Evolutionary conservation across 2,888 invertebrate species (phyloP), one percentile per base, ranked within the genome.

Genomic region (Cheilosia pagana): DNA sequence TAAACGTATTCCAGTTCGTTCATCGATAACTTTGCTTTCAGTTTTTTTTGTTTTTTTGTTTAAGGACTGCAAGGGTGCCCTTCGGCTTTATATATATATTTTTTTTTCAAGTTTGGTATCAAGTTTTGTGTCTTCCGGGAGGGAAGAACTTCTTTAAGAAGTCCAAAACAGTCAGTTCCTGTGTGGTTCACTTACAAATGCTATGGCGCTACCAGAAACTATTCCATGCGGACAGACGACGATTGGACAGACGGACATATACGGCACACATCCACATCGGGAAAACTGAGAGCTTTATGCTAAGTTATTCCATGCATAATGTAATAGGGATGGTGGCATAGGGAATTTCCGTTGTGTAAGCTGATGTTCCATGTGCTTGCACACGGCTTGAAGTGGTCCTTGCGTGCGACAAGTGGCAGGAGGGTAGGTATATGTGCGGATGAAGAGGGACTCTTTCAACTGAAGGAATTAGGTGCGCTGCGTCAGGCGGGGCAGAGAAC

Each of bases 261-360:
- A 75, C 60, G 1, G 28, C 28, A 60, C 14, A 52, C 35, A 23
- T 60, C 55, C 52, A 60, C 19, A 52, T 43, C 28, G 55, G 52
- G 53, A 23, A 39, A 63, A 21, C 48, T 50, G 59, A 60, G 71
- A 62, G 77, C 72, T 72, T 68, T 76, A 81, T 86, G 76, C 55
- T 86, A 86, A 86, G 72, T 81, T 86, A 86, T 86, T 81, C 86
- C 86, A 86, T 86, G 86, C 77, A 86, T 86, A 86, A 86, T 86
- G 81, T 68, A 86, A 48, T 43, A 78, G 67, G 60, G 41, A 67
- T 65, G 82, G 77, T 67, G 82, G 82, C 77, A 82, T 72, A 82
- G 82, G 62, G 82, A 82, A 82, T 82, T 82, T 82, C 77, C 77
- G 82, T 77, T 72, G 77, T 82, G 77, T 82, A 77, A 77, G 82